Evolutionary conservation across 2,797 vertebrate species (phyloP).

Genomic region (Capromys pilorides): DNA sequence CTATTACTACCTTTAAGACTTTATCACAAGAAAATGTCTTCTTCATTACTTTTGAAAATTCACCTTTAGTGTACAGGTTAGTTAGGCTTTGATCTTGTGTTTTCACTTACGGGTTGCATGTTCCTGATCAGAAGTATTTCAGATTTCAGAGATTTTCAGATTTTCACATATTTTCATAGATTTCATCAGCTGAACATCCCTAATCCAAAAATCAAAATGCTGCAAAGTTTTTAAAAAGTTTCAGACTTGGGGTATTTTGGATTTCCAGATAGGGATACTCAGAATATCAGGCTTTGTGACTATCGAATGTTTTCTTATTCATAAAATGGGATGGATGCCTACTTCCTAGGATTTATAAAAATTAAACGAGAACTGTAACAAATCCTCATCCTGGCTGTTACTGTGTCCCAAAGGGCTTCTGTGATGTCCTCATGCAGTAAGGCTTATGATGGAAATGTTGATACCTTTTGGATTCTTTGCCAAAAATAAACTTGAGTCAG

Average conservation of each 20-base stretch:
- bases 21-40: conserved; percentile 10
- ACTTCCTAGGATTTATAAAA: not conserved
- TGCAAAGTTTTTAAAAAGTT: not conserved
- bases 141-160: not conserved
- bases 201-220: not conserved
- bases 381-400: not conserved
- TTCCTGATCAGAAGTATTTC: not conserved
- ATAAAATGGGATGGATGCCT: not conserved
- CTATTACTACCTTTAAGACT: not conserved
- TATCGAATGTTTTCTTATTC: not conserved
- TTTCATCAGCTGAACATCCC: not conserved
- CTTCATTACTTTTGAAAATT: conserved; percentile 27
- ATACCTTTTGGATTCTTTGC: not conserved
- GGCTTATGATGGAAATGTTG: not conserved
- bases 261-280: not conserved
- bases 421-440: not conserved
- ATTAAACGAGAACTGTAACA: not conserved
- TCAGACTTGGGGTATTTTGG: not conserved
- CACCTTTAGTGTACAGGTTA: conserved; percentile 31
- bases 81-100: not conserved
- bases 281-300: not conserved
- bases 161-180: not conserved
- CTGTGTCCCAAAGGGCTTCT: not conserved
- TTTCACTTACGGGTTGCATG: not conserved
- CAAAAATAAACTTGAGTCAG: not conserved